These are phyloP conservation scores for Myripristis jacobus DNA, from an alignment of 2,797 vertebrate genomes.

Conservation along the genomic window DNA sequence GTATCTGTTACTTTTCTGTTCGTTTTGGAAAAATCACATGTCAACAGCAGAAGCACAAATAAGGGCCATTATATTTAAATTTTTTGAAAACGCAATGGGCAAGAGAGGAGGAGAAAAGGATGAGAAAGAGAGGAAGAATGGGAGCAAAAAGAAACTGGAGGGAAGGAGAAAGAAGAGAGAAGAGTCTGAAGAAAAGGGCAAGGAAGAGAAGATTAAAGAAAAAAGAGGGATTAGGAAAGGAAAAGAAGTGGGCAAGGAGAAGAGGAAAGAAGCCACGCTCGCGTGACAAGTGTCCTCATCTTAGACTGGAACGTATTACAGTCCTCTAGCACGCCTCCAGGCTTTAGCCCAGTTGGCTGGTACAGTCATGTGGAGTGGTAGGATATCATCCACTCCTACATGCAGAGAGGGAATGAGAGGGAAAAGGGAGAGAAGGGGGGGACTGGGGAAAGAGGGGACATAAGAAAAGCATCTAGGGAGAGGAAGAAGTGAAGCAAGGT, in stretches of 20 bases:
- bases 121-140: not conserved
- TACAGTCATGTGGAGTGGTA: constrained; percentile 57
- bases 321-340: constrained; percentile 67
- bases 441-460: constrained; percentile 12
- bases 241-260: constrained; percentile 29
- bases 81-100: too few relatives aligned
- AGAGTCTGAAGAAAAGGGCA: not conserved
- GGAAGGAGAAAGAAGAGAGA: not conserved
- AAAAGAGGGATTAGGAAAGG: constrained; percentile 1
- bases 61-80: too few relatives aligned
- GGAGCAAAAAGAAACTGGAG: not conserved
- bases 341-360: constrained; percentile 72
- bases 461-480: constrained; percentile 6
- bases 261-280: constrained; percentile 34
- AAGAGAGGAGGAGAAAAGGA: not conserved
- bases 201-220: not conserved
- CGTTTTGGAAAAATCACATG: too few relatives aligned
- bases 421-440: constrained; percentile 6
- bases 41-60: too few relatives aligned
- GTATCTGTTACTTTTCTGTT: too few relatives aligned
- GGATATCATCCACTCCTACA: constrained; percentile 59
- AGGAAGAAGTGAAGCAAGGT: not conserved
- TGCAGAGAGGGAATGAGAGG: constrained; percentile 33
- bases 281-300: constrained; percentile 68
- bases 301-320: constrained; percentile 46